phyloP scores from a whole-genome alignment of 2,888 invertebrate species.

The Pemphredon lugubris region DNA sequence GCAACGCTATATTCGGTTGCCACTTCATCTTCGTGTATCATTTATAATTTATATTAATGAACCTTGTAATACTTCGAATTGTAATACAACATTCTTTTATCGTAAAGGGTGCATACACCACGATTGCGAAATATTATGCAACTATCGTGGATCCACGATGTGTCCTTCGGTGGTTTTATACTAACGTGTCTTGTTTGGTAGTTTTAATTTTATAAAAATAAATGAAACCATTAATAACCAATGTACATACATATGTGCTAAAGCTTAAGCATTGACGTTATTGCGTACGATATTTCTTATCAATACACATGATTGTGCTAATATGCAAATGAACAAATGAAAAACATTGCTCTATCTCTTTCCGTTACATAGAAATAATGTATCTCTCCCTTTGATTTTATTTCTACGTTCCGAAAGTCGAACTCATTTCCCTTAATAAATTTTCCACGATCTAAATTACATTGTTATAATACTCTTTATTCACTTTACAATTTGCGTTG shows the following conservation, averaged over 20 bases:
- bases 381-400: neutral
- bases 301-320: slow-evolving; percentile 70
- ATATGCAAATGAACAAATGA: slow-evolving; percentile 46
- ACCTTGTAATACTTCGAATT: slow-evolving; percentile 20
- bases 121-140: slow-evolving; percentile 22
- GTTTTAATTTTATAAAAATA: slow-evolving; percentile 76
- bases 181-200: slow-evolving; percentile 73
- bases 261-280: slow-evolving; percentile 71
- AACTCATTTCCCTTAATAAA: neutral
- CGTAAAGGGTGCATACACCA: neutral
- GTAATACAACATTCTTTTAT: slow-evolving; percentile 16
- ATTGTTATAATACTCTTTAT: slow-evolving; percentile 28
- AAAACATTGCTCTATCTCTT: slow-evolving; percentile 15
- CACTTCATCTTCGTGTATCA: slow-evolving; percentile 25
- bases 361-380: neutral
- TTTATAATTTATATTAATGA: slow-evolving; percentile 34
- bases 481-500: slow-evolving; percentile 15
- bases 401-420: neutral
- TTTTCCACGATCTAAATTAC: slow-evolving; percentile 23
- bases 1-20: slow-evolving; percentile 18
- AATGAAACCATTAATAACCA: slow-evolving; percentile 61
- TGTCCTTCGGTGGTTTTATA: slow-evolving; percentile 73
- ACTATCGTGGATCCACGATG: slow-evolving; percentile 63
- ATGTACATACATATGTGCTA: slow-evolving; percentile 72
- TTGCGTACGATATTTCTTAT: slow-evolving; percentile 70